Evolutionary conservation across 2,797 vertebrate genomes (phyloP), one percentile per base, ranked within the genome.

Genomic region (Chaetophractus vellerosus): DNA sequence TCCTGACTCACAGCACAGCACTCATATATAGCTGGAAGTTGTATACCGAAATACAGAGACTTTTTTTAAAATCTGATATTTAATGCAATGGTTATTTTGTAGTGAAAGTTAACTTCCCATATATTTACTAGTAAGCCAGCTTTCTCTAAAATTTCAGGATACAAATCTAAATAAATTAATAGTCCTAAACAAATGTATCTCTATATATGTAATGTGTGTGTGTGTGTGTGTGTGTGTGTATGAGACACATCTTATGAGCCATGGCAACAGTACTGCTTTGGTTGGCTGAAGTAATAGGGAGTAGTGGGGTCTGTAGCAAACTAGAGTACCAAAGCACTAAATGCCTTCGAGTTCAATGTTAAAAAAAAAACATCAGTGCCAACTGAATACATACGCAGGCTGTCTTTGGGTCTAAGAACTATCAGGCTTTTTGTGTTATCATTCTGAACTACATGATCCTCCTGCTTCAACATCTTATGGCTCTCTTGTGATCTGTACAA

Each of bases 111-210:
- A 85, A 91, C 28, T 69, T 28, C 50, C 28, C 61, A 72, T 57
- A 64, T 85, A 81, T 82, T 90, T 90, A 84, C 68, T 83, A 66
- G 50, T 26, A 95, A 93, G 38, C 61, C 75, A 75, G 28, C 68
- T 93, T 93, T 88, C 68, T 76, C 12, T 63, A 69, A 92, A 90
- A 94, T 64, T 63, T 28, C 38, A 93, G 41, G 28, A 83, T 19
- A 63, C 7, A 59, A 26, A 78, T 63, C 41, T 88, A 83, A 45
- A 78, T 57, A 90, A 59, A 64, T 41, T 24, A 75, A 59, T 48
- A 5, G 52, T 57, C 59, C 90, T 61, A 74, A 71, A 72, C 76
- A 93, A 83, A 78, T 45, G 41, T 10, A 61, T 38, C 45, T 48
- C 33, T 85, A 94, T 57, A 19, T 16, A 48, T 38, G 21, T n/a